A percentile compares a stretch with the other conserved stretches of the same genome.
These are phyloP conservation scores for Agapornis roseicollis DNA, from an alignment of 2,113 vertebrate genomes.

Conservation along the genomic window DNA sequence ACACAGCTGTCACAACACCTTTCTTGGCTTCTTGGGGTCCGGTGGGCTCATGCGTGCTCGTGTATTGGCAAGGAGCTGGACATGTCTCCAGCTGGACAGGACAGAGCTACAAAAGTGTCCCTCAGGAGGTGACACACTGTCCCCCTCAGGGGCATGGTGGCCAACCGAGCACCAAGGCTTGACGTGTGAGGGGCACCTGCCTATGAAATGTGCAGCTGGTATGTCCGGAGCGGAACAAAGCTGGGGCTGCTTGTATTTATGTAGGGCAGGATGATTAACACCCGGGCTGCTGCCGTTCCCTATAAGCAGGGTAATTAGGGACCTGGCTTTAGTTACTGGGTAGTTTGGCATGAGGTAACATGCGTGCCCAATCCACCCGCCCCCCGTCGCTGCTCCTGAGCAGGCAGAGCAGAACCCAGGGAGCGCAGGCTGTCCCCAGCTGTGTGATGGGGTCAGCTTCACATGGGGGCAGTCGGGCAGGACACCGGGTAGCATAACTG, in stretches of 20 bases:
- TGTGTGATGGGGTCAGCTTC: accelerated
- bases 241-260: background rate
- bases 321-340: conserved; percentile 12
- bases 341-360: background rate
- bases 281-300: background rate
- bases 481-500: accelerated
- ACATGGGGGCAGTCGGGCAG: accelerated
- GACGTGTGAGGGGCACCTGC: background rate
- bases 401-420: accelerated
- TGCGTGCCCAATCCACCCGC: accelerated
- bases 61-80: background rate
- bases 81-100: background rate
- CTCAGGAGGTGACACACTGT: background rate
- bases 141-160: background rate
- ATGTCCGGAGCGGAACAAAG: background rate
- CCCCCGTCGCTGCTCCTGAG: background rate
- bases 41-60: accelerated
- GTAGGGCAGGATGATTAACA: conserved; percentile 34
- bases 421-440: accelerated
- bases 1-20: accelerated
- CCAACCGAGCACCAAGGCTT: background rate
- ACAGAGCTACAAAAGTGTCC: background rate
- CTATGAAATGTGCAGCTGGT: background rate
- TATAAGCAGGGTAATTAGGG: conserved; percentile 4
- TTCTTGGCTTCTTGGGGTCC: background rate